A percentile compares a stretch with the other conserved stretches of the same genome.
phyloP scores from a whole-genome alignment of 1,140 invertebrate species.

The Aphidius ervi region DNA sequence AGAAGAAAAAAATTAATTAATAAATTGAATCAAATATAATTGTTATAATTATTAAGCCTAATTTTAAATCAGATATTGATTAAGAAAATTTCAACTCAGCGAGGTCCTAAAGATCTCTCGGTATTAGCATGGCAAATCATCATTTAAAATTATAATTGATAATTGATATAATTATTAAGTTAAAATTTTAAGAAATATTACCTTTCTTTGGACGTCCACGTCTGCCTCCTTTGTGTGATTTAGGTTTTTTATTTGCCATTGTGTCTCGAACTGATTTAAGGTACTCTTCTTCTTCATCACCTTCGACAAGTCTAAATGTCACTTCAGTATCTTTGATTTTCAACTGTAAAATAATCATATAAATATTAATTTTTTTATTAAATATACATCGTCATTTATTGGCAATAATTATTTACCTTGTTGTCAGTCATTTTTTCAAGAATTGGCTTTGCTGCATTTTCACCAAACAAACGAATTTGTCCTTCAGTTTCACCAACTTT shows the following conservation, averaged over 20 bases:
- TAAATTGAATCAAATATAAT: constrained; percentile 1
- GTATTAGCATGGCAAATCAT: constrained; percentile 56
- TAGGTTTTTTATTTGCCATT: constrained; percentile 56
- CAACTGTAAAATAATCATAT: constrained; percentile 33
- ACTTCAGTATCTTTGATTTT: constrained; percentile 58
- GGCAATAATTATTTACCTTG: constrained; percentile 43
- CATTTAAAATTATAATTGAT: constrained; percentile 28
- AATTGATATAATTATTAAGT: constrained; percentile 16
- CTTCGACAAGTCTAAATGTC: constrained; percentile 59
- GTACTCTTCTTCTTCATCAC: constrained; percentile 67
- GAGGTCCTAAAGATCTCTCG: constrained; percentile 49
- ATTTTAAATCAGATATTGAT: constrained; percentile 18
- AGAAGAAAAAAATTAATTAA: neutral
- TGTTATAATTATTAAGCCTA: neutral
- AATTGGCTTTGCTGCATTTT: constrained; percentile 63
- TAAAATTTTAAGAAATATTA: constrained; percentile 26
- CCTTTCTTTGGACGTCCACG: constrained; percentile 34
- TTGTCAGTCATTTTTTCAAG: constrained; percentile 62
- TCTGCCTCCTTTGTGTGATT: constrained; percentile 43
- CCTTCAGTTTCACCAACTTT: constrained; percentile 68
- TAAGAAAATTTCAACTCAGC: constrained; percentile 46
- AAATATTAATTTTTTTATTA: constrained; percentile 6
- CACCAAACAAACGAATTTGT: constrained; percentile 65
- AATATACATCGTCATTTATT: neutral
- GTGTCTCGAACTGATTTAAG: constrained; percentile 61